These are phyloP conservation scores for Neomorphus geoffroyi DNA, from an alignment of 2,797 vertebrate genomes.

Conservation along the genomic window DNA sequence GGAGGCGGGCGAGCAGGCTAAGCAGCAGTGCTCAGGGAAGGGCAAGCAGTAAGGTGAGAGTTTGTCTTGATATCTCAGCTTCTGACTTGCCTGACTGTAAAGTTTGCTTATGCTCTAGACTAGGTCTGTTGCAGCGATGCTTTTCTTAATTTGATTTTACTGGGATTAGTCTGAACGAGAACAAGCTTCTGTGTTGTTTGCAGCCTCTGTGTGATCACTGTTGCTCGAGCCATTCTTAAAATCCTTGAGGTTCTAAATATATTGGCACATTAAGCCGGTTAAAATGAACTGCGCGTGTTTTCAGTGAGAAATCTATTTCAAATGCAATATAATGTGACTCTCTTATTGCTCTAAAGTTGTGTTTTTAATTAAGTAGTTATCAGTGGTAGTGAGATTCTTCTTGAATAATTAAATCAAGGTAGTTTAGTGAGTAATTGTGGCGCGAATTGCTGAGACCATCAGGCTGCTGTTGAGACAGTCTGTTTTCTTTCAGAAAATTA, in stretches of 20 bases:
- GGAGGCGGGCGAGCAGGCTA: not conserved
- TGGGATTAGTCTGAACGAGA: constrained; percentile 4
- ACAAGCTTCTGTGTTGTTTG: not conserved
- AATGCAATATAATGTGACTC: constrained; percentile 26
- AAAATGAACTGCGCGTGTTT: constrained; percentile 49
- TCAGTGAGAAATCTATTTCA: constrained; percentile 43
- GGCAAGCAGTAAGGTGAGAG: rapidly evolving
- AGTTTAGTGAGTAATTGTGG: constrained; percentile 67
- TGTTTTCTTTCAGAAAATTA: constrained; percentile 56
- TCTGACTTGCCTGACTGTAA: not conserved
- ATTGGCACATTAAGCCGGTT: constrained; percentile 2
- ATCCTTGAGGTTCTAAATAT: constrained; percentile 3
- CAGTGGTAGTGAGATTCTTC: constrained; percentile 36
- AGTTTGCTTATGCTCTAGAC: not conserved
- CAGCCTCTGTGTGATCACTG: not conserved
- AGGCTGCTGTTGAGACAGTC: constrained; percentile 32
- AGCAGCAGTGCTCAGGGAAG: rapidly evolving
- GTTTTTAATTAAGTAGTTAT: constrained; percentile 69
- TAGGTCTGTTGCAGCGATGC: not conserved
- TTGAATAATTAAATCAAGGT: constrained; percentile 71
- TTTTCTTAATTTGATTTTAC: constrained; percentile 20
- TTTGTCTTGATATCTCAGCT: not conserved
- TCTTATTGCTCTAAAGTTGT: constrained; percentile 63
- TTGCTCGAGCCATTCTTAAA: constrained; percentile 9
- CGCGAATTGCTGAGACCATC: constrained; percentile 50